Base-by-base conservation (phyloP, 2,888 invertebrate species). In the Pediacus dermestoides region DNA sequence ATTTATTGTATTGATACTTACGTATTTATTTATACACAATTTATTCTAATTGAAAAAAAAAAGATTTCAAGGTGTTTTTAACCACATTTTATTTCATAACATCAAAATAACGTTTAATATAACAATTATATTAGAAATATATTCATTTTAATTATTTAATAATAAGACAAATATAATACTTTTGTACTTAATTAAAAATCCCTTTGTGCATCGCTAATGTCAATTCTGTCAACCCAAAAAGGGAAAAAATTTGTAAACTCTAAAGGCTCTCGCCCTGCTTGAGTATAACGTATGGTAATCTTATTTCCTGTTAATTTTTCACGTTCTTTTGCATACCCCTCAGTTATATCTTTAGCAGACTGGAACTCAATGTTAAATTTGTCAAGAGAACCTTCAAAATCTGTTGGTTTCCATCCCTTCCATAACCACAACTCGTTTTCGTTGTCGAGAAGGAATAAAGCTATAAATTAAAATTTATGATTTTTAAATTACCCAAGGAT, bases 211-310 rank as follows among this genome's bases (percentile, higher is more conserved):
- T n/a, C n/a, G n/a, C n/a, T n/a, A n/a, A n/a, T n/a, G n/a, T n/a
- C n/a, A n/a, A n/a, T n/a, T n/a, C n/a, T n/a, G n/a, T n/a, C n/a
- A n/a, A n/a, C 42, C 58, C 58, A 58, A 35, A 34, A 32, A 2
- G 58, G 58, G 43, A 58, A 58, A 25, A 55, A 38, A 39, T 53
- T 51, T 28, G 43, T 51, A 42, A 58, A 58, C 21, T 54, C 43
- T 3, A 39, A 8, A 28, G 51, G 49, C 46, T 57, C 58, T 7
- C 37, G 31, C 16, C 48, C 39, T 15, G 50, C 51, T 16, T 36
- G 16, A 11, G 39, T 43, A 42, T 44, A 44, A 26, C 37, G 39
- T 7, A 54, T 18, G 13, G 31, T 34, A 13, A 55, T 34, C 2
- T 27, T 12, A 31, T 23, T 21, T 8, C 32, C 22, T 12, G 33